Evolutionary conservation across 2,888 invertebrate species (phyloP).

Genomic region (Serripes groenlandicus): DNA sequence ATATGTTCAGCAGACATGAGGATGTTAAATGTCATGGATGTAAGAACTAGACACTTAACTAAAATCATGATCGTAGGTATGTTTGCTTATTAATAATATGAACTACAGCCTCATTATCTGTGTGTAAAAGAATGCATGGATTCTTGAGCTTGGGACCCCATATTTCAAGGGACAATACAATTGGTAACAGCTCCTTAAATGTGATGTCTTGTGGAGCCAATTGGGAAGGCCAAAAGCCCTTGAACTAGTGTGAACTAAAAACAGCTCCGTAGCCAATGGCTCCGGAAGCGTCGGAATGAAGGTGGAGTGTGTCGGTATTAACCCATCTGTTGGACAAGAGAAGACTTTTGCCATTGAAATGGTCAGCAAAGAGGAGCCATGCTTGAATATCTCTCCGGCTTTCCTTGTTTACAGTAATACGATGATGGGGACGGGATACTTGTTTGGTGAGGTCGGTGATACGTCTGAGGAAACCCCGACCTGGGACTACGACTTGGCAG

Average conservation of each 20-base stretch:
- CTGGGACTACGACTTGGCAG: conserved; percentile 41
- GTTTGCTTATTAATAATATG: no score
- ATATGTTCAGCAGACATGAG: no score
- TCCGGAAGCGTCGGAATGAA: conserved; percentile 42
- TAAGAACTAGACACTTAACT: no score
- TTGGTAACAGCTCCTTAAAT: no score
- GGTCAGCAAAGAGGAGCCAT: conserved; percentile 35
- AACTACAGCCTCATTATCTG: no score
- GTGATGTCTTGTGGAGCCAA: no score
- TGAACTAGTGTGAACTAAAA: conserved; percentile 37
- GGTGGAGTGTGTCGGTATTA: neutral
- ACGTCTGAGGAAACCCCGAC: conserved; percentile 33
- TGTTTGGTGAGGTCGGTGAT: conserved; percentile 27
- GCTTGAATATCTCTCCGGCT: conserved; percentile 14
- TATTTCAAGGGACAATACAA: no score
- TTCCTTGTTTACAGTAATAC: conserved; percentile 27
- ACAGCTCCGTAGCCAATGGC: conserved; percentile 35
- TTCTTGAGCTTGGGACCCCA: no score
- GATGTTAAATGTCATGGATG: no score
- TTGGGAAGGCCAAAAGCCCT: conserved; percentile 35
- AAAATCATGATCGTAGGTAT: no score
- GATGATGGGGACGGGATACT: conserved; percentile 23
- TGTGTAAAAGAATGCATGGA: no score
- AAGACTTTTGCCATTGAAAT: conserved; percentile 41
- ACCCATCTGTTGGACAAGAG: conserved; percentile 23